A percentile compares a stretch with the other conserved stretches of the same genome.
phyloP scores from a whole-genome alignment of 2,888 invertebrate genomes.

The Lasioglossum figueresi region DNA sequence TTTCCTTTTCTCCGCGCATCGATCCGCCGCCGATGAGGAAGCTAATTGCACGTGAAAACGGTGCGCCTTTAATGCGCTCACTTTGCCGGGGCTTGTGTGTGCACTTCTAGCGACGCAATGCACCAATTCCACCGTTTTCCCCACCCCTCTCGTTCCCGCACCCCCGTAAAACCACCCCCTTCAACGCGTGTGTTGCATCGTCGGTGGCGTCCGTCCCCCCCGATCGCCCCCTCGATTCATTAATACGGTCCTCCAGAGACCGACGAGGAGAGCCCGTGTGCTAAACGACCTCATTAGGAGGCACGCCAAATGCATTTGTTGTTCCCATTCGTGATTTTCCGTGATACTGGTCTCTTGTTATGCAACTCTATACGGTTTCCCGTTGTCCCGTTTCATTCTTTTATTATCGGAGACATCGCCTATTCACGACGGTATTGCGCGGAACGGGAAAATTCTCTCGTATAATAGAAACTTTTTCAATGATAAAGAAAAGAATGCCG shows the following conservation, averaged over 20 bases:
- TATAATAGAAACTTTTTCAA: constrained; percentile 58
- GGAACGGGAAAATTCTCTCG: constrained; percentile 59
- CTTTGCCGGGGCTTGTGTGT: constrained; percentile 50
- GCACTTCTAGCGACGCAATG: constrained; percentile 66
- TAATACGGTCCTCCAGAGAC: constrained; percentile 72
- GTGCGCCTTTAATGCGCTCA: constrained; percentile 68
- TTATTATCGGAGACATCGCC: constrained; percentile 64
- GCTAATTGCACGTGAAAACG: constrained; percentile 72
- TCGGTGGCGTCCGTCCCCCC: background rate
- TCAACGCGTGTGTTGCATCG: background rate
- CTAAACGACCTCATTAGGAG: constrained; percentile 75
- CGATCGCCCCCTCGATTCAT: constrained; percentile 68
- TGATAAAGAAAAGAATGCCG: constrained; percentile 58
- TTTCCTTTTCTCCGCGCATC: constrained; percentile 52
- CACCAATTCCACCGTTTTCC: constrained; percentile 65
- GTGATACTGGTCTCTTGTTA: constrained; percentile 61
- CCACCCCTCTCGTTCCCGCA: background rate
- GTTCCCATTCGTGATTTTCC: constrained; percentile 71
- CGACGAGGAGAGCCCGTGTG: constrained; percentile 51
- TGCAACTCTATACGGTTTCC: constrained; percentile 58
- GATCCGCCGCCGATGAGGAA: constrained; percentile 64
- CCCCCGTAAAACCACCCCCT: background rate
- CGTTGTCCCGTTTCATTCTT: constrained; percentile 60
- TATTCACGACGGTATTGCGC: constrained; percentile 58
- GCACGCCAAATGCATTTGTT: constrained; percentile 71